These are phyloP conservation scores for Diadophis punctatus DNA, from an alignment of 2,113 vertebrate genomes.

Conservation along the genomic window DNA sequence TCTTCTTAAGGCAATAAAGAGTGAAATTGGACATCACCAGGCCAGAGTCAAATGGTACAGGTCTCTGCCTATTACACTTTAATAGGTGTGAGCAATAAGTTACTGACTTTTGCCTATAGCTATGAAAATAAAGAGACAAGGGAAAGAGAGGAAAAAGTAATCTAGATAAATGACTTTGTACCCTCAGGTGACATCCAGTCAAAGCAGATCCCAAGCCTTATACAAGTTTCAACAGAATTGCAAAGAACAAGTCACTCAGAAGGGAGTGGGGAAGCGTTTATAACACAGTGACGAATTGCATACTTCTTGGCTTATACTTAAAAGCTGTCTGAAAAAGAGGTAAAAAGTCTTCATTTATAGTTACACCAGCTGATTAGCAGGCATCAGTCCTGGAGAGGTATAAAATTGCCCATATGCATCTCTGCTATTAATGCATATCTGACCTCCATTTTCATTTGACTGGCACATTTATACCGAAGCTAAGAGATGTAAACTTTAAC, in stretches of 20 bases:
- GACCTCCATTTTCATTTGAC: not conserved
- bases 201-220: conserved; percentile 67
- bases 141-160: conserved; percentile 76
- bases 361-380: conserved; percentile 61
- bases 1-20: conserved; percentile 17
- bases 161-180: conserved; percentile 80
- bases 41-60: conserved; percentile 62
- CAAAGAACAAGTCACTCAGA: conserved; percentile 28
- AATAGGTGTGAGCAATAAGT: conserved; percentile 80
- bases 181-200: conserved; percentile 76
- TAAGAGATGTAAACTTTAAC: not conserved
- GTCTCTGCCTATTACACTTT: conserved; percentile 67
- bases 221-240: conserved; percentile 86
- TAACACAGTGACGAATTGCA: conserved; percentile 49
- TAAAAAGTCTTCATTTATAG: conserved; percentile 67
- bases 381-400: conserved; percentile 32
- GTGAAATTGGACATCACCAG: conserved; percentile 38
- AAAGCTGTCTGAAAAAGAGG: conserved; percentile 58
- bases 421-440: not conserved
- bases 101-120: conserved; percentile 78
- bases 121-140: conserved; percentile 77
- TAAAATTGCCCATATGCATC: conserved; percentile 3
- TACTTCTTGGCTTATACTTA: conserved; percentile 59
- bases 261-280: conserved; percentile 58
- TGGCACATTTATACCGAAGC: not conserved